Percentiles rank a stretch among this genome's conserved stretches.
Evolutionary conservation across 2,888 invertebrate species (phyloP).

Genomic region (Caenorhabditis doughertyi): DNA sequence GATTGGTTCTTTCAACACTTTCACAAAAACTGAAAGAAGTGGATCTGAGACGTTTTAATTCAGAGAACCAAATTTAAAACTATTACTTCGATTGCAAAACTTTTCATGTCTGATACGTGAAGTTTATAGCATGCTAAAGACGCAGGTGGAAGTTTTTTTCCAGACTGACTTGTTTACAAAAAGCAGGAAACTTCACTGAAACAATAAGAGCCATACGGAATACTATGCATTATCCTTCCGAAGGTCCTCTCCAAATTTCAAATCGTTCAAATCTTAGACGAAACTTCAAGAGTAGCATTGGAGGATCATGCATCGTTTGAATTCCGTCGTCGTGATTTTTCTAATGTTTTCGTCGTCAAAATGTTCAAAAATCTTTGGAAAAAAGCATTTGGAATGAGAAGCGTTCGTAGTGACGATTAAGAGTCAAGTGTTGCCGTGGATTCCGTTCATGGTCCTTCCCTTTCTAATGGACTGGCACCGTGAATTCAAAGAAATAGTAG

Average conservation of each 20-base stretch:
- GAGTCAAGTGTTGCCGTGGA: conserved; percentile 40
- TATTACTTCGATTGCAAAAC: neutral
- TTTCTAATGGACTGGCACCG: conserved; percentile 46
- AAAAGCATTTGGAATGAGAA: conserved; percentile 27
- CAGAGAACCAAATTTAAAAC: too few species aligned
- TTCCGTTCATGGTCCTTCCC: conserved; percentile 6
- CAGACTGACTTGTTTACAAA: too few species aligned
- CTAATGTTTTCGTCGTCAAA: conserved; percentile 9
- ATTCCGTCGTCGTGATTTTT: neutral
- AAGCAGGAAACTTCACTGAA: too few species aligned
- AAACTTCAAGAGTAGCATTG: too few species aligned
- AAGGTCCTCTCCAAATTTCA: too few species aligned
- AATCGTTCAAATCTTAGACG: too few species aligned
- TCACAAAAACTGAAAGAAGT: too few species aligned
- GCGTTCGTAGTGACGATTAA: conserved; percentile 20
- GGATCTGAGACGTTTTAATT: too few species aligned
- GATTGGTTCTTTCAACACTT: too few species aligned
- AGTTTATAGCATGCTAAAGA: neutral
- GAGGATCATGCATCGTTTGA: neutral
- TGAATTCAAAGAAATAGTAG: conserved; percentile 9
- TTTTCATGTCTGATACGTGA: neutral
- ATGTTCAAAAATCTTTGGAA: conserved; percentile 11
- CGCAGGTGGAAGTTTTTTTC: neutral
- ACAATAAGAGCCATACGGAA: too few species aligned
- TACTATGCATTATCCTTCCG: too few species aligned